Evolutionary conservation across 2,888 invertebrate genomes (phyloP).

Genomic region (Nephrocerus scutellatus): DNA sequence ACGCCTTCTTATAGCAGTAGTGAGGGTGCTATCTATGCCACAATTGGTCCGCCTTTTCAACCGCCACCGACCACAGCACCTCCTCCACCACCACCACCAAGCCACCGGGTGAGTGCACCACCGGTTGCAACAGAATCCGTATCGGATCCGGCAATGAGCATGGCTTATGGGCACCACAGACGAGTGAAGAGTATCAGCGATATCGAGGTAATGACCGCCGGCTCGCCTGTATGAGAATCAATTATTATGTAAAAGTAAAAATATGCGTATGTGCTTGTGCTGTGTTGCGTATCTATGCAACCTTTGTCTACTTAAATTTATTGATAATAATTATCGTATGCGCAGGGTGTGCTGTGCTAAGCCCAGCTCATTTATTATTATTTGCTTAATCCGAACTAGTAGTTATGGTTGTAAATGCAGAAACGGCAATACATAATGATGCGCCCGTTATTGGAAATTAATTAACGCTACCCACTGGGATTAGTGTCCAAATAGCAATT

Average conservation of each 20-base stretch:
- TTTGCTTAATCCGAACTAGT: no score
- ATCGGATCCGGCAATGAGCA: slow-evolving; percentile 29
- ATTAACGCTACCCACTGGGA: no score
- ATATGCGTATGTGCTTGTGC: no score
- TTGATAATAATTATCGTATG: no score
- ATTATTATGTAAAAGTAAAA: slow-evolving; percentile 35
- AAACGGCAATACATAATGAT: no score
- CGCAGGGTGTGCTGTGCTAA: no score
- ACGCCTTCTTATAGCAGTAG: slow-evolving; percentile 49
- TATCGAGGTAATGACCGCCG: slow-evolving; percentile 27
- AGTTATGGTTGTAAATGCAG: no score
- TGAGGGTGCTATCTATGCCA: slow-evolving; percentile 47
- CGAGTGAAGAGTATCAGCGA: slow-evolving; percentile 48
- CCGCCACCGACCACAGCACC: slow-evolving; percentile 44
- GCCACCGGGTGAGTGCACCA: slow-evolving; percentile 45
- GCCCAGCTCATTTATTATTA: no score
- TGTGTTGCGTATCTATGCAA: no score
- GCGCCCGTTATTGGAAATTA: no score
- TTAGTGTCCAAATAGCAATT: no score
- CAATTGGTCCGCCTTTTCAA: slow-evolving; percentile 39
- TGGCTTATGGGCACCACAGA: slow-evolving; percentile 42
- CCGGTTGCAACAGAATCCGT: slow-evolving; percentile 31
- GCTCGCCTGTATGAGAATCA: slow-evolving; percentile 41
- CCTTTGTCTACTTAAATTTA: no score
- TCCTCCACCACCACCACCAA: slow-evolving; percentile 40